Evolutionary conservation across 2,113 vertebrate species (phyloP).

Genomic region (Lates calcarifer): DNA sequence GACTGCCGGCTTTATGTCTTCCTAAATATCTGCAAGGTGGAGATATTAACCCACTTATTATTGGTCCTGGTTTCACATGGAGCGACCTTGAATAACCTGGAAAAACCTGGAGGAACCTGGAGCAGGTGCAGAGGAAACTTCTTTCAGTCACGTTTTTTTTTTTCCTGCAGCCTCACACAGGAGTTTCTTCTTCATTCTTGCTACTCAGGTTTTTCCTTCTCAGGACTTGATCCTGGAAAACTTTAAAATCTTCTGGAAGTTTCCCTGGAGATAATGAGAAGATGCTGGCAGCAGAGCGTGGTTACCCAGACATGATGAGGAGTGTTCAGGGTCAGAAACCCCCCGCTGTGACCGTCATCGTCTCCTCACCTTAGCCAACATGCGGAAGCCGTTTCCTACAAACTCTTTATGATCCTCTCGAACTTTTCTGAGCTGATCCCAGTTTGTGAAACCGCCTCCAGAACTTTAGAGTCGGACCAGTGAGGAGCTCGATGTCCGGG

Average conservation of each 20-base stretch:
- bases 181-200: background rate
- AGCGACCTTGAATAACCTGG: conserved; percentile 2
- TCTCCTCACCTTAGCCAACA: conserved; percentile 42
- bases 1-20: conserved; percentile 10
- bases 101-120: background rate
- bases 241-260: background rate
- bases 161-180: background rate
- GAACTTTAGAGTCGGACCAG: background rate
- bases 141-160: background rate
- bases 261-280: background rate
- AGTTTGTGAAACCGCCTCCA: conserved; percentile 5
- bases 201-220: background rate
- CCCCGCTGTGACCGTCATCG: fast-evolving
- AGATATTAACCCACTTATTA: background rate
- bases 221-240: background rate
- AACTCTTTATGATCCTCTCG: conserved; percentile 28
- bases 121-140: conserved; percentile 5
- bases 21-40: conserved; percentile 11
- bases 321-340: background rate
- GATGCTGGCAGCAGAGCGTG: background rate
- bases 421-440: conserved; percentile 21
- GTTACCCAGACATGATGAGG: conserved; percentile 8
- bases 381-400: conserved; percentile 62
- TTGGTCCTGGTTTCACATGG: background rate
- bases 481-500: background rate